phyloP scores from a whole-genome alignment of 1,140 invertebrate genomes.

The Steinernema feltiae region DNA sequence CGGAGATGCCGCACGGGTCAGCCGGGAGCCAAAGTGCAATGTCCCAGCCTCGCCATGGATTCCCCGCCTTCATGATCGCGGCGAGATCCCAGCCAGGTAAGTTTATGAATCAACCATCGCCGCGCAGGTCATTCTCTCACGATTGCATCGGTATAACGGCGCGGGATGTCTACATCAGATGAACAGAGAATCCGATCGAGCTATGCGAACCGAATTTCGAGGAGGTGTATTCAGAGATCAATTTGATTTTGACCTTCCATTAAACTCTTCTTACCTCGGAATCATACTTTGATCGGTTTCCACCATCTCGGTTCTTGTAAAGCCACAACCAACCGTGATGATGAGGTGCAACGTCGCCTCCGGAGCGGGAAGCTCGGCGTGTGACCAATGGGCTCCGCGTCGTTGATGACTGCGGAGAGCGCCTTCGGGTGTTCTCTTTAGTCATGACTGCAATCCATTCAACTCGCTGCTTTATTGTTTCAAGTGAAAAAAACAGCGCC shows the following conservation, averaged over 20 bases:
- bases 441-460: neutral
- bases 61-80: too few relatives aligned
- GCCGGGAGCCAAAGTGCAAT: too few relatives aligned
- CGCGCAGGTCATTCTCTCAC: too few relatives aligned
- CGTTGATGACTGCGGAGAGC: constrained; percentile 13
- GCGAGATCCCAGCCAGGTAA: too few relatives aligned
- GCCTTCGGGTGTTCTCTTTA: constrained; percentile 8
- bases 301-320: neutral
- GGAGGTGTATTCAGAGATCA: too few relatives aligned
- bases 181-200: too few relatives aligned
- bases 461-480: neutral
- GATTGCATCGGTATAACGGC: too few relatives aligned
- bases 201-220: too few relatives aligned
- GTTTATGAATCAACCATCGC: too few relatives aligned
- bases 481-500: neutral
- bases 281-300: neutral
- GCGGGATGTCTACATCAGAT: too few relatives aligned
- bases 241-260: neutral
- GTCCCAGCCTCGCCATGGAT: too few relatives aligned
- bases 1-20: too few relatives aligned
- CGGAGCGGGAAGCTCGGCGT: constrained; percentile 12
- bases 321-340: neutral
- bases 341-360: constrained; percentile 2
- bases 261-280: neutral
- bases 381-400: neutral